Evolutionary conservation across 2,797 vertebrate genomes (phyloP).

Genomic region (Pangasius krempfi): DNA sequence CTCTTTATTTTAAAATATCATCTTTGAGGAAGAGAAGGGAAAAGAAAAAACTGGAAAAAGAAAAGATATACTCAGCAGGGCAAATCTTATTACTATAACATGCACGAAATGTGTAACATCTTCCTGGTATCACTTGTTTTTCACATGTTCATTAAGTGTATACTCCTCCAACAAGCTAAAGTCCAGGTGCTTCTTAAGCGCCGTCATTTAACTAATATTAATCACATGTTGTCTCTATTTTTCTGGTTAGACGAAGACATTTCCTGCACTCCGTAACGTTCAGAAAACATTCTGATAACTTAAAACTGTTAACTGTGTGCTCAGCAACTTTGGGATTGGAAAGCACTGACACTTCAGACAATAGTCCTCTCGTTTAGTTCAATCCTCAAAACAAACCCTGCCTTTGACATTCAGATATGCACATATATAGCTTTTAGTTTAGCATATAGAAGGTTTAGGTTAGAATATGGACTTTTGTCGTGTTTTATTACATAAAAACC

Average conservation of each 20-base stretch:
- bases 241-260: not conserved
- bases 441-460: not conserved
- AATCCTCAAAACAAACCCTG: not conserved
- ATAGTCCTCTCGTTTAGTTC: too few species aligned
- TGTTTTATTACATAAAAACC: not conserved
- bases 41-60: not conserved
- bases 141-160: not conserved
- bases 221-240: not conserved
- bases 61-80: not conserved
- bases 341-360: not conserved
- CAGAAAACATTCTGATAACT: not conserved
- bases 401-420: constrained; percentile 3
- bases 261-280: too few species aligned
- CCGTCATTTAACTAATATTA: not conserved
- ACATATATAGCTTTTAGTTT: not conserved
- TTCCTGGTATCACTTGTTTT: not conserved
- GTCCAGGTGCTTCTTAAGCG: not conserved
- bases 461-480: not conserved
- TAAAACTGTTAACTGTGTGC: not conserved
- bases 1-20: not conserved
- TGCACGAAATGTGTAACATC: not conserved
- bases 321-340: not conserved
- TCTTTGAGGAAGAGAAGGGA: not conserved
- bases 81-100: not conserved
- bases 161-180: not conserved